Base-by-base conservation (phyloP, 2,797 vertebrate genomes). In the Pangasius krempfi region DNA sequence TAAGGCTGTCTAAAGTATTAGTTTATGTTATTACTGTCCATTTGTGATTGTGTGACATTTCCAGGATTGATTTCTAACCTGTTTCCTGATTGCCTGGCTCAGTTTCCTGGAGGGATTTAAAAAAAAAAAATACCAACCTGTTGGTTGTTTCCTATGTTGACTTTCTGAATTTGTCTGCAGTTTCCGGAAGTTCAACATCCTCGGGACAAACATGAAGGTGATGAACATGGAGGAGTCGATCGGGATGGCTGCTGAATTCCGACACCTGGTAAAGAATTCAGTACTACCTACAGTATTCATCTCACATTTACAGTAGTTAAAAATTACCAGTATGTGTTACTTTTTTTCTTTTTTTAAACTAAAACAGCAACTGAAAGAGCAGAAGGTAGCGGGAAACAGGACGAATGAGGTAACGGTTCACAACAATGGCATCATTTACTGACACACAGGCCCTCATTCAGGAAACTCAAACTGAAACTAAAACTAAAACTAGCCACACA, bases 171-270 rank as follows among this genome's bases (percentile, higher is more conserved):
- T n/a, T 47, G 58, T 47, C 54, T 79, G 86, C n/a, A 92, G 92
- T 66, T 92, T 89, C 66, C 90, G 92, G 13, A 90, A 90, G 84
- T 92, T 92, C 40, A 92, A 92, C 73, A 92, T 92, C 50, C 88
- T 92, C n/a, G 92, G 92, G 27, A 91, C 92, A 1, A 84, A 75
- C 81, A 92, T 92, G 92, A 92, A 99, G 95, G 98, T 99, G 20
- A 99, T 99, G 98, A 99, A 99, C 95, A 98, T 99, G 98, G 98
- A 99, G 91, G 98, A 99, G 92, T 99, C 98, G 1, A 99, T 99
- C 30, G 98, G 98, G 81, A 98, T 99, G 92, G 97, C 98, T 0
- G 98, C 98, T 33, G 98, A 99, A 93, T 99, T 99, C 93, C 96
- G 98, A 91, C 98, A 99, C 89, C 91, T 99, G 97, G 98, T 99